Conservation (phyloP, 2,113 vertebrate species). For the Scolopax mira region DNA sequence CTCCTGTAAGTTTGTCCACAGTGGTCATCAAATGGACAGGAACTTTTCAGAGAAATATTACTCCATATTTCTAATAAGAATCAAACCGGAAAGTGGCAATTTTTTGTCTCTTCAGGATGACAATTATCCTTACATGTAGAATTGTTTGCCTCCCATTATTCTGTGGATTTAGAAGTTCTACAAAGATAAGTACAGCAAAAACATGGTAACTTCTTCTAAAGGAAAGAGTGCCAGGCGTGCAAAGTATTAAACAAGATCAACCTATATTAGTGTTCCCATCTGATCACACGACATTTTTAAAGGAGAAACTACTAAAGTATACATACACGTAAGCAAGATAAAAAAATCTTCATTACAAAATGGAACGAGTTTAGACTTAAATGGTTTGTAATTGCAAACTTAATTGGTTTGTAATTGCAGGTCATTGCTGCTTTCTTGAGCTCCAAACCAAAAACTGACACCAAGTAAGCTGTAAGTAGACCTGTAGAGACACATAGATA, state of each 20-base stretch:
- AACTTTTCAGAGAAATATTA: neutral
- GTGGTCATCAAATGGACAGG: neutral
- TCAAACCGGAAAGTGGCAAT: neutral
- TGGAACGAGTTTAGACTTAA: neutral
- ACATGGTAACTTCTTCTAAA: neutral
- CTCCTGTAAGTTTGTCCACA: neutral
- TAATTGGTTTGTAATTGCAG: neutral
- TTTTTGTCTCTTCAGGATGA: neutral
- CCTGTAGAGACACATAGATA: fast-evolving
- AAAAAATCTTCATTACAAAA: neutral
- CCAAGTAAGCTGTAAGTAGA: neutral
- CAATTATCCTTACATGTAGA: neutral
- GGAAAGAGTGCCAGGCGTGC: neutral
- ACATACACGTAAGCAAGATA: neutral
- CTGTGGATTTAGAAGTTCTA: neutral
- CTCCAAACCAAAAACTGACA: neutral
- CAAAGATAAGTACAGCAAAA: neutral
- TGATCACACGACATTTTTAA: neutral
- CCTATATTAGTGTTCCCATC: neutral
- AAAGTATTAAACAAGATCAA: neutral
- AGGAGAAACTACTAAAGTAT: neutral
- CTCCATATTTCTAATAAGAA: neutral
- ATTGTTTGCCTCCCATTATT: neutral
- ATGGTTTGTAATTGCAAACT: neutral
- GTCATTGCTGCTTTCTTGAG: neutral